Base-by-base conservation (phyloP, 2,888 invertebrate species). In the Alviniconcha strummeri region DNA sequence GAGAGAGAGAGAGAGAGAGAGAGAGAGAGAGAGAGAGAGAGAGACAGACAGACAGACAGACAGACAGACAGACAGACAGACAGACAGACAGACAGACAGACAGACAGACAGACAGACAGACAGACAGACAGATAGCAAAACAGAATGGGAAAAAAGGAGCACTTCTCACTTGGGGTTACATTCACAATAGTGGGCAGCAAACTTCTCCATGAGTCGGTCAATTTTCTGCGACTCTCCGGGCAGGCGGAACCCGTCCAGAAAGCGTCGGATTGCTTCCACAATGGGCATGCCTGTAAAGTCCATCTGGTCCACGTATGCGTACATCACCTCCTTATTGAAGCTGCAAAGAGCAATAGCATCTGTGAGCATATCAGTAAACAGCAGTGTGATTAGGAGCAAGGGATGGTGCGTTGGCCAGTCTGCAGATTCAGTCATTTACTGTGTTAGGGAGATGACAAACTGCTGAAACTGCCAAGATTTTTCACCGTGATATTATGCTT, bases 211-310 rank as follows among this genome's bases (percentile, higher is more conserved):
- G 64, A 99, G 95, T 87, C 99, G 96, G 94, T 99, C 99, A 90
- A 99, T 99, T 94, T 99, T 99, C 94, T 99, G 99, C 0, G 99
- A 99, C 94, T 99, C 99, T 1, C 99, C 99, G 0, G 99, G 99
- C 75, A 99, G 94, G 82, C 99, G 95, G 93, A 99, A 99, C 4
- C 98, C 98, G 94, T 98, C 98, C 81, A 99, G 36, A 92, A 99
- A 98, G 91, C 97, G 95, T 81, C 99, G 95, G 71, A 99, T 94
- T 0, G 98, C 98, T 0, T 97, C 96, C 3, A 99, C 98, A 89
- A 94, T 94, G 83, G 94, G 93, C 90, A 93, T 91, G 74, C 91
- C 92, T 9, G 89, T 89, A 90, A 99, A 97, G 91, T 98, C 96
- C 96, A 99, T 97, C 87, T 97, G 97, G 94, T 99, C 99, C 55